A percentile compares a stretch with the other conserved stretches of the same genome.
Evolutionary conservation across 37 sponge, comb jelly and placozoan genomes (phyloP).

Genomic region (Cladorhizidae sp.): DNA sequence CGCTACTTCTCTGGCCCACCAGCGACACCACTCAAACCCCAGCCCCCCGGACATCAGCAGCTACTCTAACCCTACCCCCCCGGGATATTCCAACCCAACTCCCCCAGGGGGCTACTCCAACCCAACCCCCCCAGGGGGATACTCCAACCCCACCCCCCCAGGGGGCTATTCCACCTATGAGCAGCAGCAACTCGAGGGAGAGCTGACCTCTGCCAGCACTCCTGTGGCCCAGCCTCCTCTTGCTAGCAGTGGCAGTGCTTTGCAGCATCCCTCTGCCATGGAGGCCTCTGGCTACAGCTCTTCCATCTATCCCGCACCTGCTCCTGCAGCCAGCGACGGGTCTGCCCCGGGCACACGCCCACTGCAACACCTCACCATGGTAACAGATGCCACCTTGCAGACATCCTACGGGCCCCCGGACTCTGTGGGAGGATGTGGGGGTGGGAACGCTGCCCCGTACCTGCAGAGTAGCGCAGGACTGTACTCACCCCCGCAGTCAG

Average conservation of each 20-base stretch:
- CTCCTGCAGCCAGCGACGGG: not conserved
- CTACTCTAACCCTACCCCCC: not conserved
- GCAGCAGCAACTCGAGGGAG: not conserved
- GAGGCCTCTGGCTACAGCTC: not conserved
- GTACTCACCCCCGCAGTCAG: slow-evolving; percentile 11
- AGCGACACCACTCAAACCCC: not conserved
- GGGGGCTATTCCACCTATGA: not conserved
- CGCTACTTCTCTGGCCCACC: not conserved
- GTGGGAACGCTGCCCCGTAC: not conserved
- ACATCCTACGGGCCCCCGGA: too few species aligned
- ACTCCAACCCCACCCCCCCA: not conserved
- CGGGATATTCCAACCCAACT: not conserved
- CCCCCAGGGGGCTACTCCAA: not conserved
- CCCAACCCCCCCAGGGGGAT: not conserved
- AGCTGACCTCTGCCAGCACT: not conserved
- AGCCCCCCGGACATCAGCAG: not conserved
- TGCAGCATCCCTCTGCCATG: not conserved
- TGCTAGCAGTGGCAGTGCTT: not conserved
- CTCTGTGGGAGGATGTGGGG: not conserved
- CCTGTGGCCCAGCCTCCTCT: not conserved
- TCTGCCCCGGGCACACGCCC: not conserved
- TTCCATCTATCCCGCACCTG: not conserved
- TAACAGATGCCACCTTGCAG: not conserved
- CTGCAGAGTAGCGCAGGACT: not conserved
- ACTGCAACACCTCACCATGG: slow-evolving; percentile 16